A percentile compares a stretch with the other conserved stretches of the same genome.
These are phyloP conservation scores for Galagoides demidoff DNA, from an alignment of 2,797 vertebrate species.

Conservation along the genomic window DNA sequence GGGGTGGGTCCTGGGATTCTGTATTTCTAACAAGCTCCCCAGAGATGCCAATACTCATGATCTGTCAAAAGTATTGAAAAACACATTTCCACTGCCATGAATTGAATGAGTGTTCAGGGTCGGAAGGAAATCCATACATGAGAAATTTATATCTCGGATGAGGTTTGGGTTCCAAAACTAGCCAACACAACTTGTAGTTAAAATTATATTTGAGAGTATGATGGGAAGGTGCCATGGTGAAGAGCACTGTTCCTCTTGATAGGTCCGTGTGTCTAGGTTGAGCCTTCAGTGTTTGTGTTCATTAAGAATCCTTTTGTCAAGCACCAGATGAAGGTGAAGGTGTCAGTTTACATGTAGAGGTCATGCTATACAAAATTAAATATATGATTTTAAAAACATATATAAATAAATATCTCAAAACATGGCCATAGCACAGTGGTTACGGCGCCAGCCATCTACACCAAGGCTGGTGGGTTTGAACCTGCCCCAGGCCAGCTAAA, in stretches of 20 bases:
- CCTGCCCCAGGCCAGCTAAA: too few relatives aligned
- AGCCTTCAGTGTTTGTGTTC: not conserved
- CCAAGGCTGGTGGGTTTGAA: too few relatives aligned
- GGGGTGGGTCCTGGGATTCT: not conserved
- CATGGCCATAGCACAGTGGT: too few relatives aligned
- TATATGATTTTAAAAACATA: not conserved
- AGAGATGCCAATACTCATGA: not conserved
- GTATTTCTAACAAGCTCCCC: constrained; percentile 18
- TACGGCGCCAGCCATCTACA: too few relatives aligned
- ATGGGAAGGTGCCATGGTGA: not conserved
- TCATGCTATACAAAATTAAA: not conserved
- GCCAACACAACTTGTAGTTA: not conserved
- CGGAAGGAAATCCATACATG: not conserved
- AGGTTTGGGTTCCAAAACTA: not conserved
- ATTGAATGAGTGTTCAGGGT: not conserved
- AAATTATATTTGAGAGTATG: constrained; percentile 33
- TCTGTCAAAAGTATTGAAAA: not conserved
- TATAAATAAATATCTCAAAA: not conserved
- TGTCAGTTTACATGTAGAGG: not conserved
- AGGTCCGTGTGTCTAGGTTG: not conserved
- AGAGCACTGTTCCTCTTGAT: not conserved
- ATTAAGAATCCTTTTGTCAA: not conserved
- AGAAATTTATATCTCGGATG: not conserved
- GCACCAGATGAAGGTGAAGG: not conserved
- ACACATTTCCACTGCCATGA: not conserved